Evolutionary conservation across 2,113 vertebrate species (phyloP).

Genomic region (Myotis yumanensis): DNA sequence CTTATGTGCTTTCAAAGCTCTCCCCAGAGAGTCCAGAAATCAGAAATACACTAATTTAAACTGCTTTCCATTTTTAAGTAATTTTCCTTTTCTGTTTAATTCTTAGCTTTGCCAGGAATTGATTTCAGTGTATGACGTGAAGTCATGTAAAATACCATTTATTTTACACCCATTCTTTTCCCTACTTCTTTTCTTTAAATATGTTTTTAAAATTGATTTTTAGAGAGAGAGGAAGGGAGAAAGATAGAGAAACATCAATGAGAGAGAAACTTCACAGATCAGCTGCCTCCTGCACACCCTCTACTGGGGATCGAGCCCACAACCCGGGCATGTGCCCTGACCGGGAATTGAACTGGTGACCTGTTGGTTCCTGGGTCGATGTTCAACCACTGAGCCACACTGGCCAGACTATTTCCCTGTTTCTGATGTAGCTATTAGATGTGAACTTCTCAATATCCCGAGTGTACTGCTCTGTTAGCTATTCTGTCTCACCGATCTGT

Average conservation of each 20-base stretch:
- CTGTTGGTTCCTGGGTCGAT: too few relatives aligned
- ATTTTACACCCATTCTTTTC: background rate
- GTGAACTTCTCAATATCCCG: accelerated
- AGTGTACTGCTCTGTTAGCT: accelerated
- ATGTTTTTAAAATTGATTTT: too few relatives aligned
- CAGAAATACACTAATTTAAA: background rate
- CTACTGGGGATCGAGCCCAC: too few relatives aligned
- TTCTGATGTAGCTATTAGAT: accelerated
- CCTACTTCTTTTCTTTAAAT: too few relatives aligned
- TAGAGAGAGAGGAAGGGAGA: too few relatives aligned
- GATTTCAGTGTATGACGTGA: accelerated
- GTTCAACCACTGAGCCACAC: too few relatives aligned
- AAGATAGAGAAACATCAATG: too few relatives aligned
- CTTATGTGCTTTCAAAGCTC: background rate
- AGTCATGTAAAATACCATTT: accelerated
- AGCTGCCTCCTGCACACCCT: too few relatives aligned
- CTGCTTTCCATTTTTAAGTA: background rate
- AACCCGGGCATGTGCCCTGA: too few relatives aligned
- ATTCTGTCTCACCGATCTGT: accelerated
- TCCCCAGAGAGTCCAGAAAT: background rate
- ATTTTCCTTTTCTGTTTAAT: background rate
- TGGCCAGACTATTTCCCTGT: too few relatives aligned
- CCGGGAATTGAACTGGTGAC: too few relatives aligned
- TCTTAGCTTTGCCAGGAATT: background rate
- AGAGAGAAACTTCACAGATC: too few relatives aligned